Evolutionary conservation across 2,888 invertebrate species (phyloP).

Genomic region (Hyalella azteca): DNA sequence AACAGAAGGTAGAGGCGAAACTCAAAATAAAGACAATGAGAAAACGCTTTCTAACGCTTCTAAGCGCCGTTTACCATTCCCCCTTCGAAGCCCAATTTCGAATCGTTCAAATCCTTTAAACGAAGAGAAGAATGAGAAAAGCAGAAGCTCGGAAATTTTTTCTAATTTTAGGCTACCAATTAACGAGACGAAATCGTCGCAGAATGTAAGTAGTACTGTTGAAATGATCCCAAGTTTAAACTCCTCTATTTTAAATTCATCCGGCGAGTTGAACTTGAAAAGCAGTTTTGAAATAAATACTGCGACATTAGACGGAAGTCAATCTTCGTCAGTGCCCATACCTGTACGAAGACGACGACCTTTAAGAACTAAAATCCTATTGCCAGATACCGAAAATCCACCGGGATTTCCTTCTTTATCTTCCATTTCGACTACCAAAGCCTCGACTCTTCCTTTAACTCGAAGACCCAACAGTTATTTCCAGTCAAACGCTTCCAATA

Average conservation of each 20-base stretch:
- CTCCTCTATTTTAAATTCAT: not conserved
- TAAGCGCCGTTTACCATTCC: constrained; percentile 1
- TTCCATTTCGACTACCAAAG: constrained; percentile 4
- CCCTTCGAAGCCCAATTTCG: not conserved
- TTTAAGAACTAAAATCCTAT: not conserved
- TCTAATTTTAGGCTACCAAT: not conserved
- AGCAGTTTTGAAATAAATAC: not conserved
- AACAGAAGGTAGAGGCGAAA: not conserved
- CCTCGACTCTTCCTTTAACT: not conserved
- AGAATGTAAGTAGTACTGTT: no score
- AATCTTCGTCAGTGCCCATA: not conserved
- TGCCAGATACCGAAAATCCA: not conserved
- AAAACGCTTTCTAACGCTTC: not conserved
- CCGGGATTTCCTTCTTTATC: not conserved
- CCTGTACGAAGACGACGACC: constrained; percentile 25
- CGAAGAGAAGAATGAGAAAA: not conserved
- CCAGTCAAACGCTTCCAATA: not conserved
- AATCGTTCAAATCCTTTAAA: not conserved
- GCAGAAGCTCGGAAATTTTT: not conserved
- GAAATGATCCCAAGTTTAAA: no score
- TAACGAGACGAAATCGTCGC: not conserved
- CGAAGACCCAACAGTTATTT: not conserved
- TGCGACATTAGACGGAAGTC: not conserved
- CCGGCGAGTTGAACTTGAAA: not conserved
- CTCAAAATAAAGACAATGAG: not conserved